phyloP scores from a whole-genome alignment of 2,113 vertebrate genomes.

The Epinephelus lanceolatus region DNA sequence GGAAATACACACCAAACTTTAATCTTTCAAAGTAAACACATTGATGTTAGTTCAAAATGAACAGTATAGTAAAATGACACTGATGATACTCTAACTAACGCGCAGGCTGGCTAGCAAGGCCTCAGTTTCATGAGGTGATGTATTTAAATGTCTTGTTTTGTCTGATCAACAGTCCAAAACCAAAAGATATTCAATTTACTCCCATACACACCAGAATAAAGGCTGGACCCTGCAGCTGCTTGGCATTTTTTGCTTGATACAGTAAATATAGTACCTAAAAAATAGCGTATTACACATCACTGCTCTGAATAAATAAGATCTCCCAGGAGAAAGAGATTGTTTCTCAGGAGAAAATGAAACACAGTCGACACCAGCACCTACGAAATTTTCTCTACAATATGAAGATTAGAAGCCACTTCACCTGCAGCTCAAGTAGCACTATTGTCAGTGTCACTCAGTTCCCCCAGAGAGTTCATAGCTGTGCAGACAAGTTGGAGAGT shows the following conservation, averaged over 20 bases:
- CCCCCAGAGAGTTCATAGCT: background rate
- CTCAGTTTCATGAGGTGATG: no score
- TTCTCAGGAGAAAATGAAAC: background rate
- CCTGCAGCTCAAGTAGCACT: slow-evolving; percentile 2
- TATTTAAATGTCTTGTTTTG: background rate
- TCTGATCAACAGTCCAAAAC: background rate
- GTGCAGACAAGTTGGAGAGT: background rate
- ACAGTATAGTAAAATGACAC: no score
- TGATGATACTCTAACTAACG: no score
- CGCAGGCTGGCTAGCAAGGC: no score
- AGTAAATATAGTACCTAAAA: background rate
- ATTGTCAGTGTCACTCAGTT: background rate
- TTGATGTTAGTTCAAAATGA: no score
- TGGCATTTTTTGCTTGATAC: background rate
- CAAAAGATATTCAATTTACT: background rate
- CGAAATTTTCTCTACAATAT: background rate
- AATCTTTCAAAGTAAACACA: no score
- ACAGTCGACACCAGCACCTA: background rate
- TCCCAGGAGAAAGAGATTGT: background rate
- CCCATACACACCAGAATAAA: background rate
- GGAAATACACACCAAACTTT: no score
- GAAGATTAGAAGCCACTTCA: background rate
- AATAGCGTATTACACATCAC: background rate
- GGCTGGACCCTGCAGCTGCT: background rate
- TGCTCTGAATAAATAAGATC: background rate